These are phyloP conservation scores for Cantharis rustica DNA, from an alignment of 2,888 invertebrate genomes.

Conservation along the genomic window DNA sequence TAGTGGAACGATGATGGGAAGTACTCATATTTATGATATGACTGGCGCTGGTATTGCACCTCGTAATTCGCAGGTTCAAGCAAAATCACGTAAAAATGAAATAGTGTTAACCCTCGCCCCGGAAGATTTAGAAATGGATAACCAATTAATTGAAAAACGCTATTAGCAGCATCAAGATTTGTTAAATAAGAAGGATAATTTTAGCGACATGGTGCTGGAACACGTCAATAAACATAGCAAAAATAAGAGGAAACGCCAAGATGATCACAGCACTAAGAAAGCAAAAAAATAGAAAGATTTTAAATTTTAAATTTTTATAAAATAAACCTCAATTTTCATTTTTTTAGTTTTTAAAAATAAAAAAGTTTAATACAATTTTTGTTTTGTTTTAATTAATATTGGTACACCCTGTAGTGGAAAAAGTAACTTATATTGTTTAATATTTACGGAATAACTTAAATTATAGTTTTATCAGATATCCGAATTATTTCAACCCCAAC, in stretches of 20 bases:
- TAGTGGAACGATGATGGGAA: constrained; percentile 95
- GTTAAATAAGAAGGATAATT: constrained; percentile 87
- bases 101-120: constrained; percentile 97
- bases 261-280: constrained; percentile 53
- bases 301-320: no score
- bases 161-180: constrained; percentile 96
- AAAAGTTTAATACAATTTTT: no score
- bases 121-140: constrained; percentile 94
- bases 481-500: not conserved
- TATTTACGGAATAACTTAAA: no score
- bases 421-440: no score
- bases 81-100: constrained; percentile 65
- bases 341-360: no score
- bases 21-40: constrained; percentile 97
- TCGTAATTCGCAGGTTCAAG: constrained; percentile 48
- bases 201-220: constrained; percentile 98
- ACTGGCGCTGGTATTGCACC: constrained; percentile 67
- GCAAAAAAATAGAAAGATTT: no score
- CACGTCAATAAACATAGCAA: constrained; percentile 95
- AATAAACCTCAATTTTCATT: no score
- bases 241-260: constrained; percentile 91
- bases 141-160: constrained; percentile 92
- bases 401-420: no score
- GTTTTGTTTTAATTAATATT: no score
- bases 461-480: not conserved